Base-by-base conservation (phyloP, 2,888 invertebrate genomes). In the Scaptodrosophila latifasciaeformis region DNA sequence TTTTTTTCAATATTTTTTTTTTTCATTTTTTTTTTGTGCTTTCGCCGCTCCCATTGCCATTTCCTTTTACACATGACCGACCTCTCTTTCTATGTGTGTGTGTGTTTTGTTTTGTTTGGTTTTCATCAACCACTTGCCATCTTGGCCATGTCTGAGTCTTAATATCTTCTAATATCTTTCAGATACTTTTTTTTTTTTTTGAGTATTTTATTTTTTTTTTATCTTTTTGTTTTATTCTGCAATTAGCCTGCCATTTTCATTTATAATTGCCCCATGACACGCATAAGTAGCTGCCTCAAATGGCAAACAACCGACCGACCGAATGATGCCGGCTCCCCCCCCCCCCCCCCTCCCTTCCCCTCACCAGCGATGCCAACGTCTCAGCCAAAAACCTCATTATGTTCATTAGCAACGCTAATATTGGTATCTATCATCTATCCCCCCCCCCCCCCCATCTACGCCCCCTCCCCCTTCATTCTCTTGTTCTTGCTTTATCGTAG, bases 261-360 rank as follows among this genome's bases (percentile, higher is more conserved):
- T 57, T 54, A 66, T 58, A 67, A 67, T 67, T 67, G 70, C 67
- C 70, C 57, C 66, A 67, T 67, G 70, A 67, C 67, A 67, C 67
- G 67, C 67, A 67, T 69, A 67, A 67, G 70, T 69, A 69, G 67
- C 59, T 68, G 65, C 66, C 57, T 27, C 67, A 53, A 56, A 63
- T 63, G 54, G 64, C 55, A 50, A n/a, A 43, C 39, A 31, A 13
- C n/a, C 31, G 13, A 31, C 12, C 5, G 5, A 31, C 31, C 12
- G 34, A 34, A 34, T 34, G 34, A 13, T 13, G 34, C n/a, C 34
- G n/a, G 15, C n/a, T n/a, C n/a, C n/a, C n/a, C n/a, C n/a, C n/a
- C n/a, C n/a, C n/a, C n/a, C n/a, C n/a, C n/a, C n/a, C n/a, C n/a
- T n/a, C n/a, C n/a, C n/a, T n/a, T n/a, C n/a, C n/a, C n/a, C n/a